Conservation (phyloP, 2,888 invertebrate species). For the Drosophila atripex region DNA sequence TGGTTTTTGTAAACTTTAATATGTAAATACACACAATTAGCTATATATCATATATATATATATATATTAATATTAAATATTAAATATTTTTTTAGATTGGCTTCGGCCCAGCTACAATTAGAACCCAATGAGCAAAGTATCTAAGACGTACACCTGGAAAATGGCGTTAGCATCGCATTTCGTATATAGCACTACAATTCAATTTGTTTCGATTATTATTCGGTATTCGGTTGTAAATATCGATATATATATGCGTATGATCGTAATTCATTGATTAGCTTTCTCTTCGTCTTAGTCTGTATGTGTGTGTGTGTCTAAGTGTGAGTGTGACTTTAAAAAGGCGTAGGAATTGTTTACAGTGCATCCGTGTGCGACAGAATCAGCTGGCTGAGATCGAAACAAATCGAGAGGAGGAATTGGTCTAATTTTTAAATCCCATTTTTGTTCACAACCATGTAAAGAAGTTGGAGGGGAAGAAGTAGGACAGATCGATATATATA, state of each 20-base stretch:
- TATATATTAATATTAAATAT: conserved; percentile 18
- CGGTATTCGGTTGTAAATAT: conserved; percentile 48
- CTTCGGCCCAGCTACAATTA: conserved; percentile 25
- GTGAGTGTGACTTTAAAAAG: conserved; percentile 55
- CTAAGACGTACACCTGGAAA: conserved; percentile 46
- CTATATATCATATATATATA: conserved; percentile 38
- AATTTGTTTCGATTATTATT: conserved; percentile 33
- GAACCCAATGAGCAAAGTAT: conserved; percentile 70
- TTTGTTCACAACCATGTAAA: conserved; percentile 65
- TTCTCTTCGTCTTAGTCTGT: neutral
- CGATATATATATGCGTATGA: conserved; percentile 27
- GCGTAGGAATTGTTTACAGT: conserved; percentile 50
- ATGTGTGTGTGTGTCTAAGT: conserved; percentile 17
- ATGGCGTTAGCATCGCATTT: conserved; percentile 11
- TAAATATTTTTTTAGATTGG: conserved; percentile 41
- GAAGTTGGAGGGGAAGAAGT: conserved; percentile 51
- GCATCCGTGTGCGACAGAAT: conserved; percentile 22
- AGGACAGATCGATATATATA: conserved; percentile 8
- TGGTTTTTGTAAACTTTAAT: conserved; percentile 72
- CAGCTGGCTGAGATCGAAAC: conserved; percentile 13
- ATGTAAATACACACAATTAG: conserved; percentile 76
- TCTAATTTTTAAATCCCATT: conserved; percentile 33
- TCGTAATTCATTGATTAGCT: conserved; percentile 25
- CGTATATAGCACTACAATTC: conserved; percentile 30
- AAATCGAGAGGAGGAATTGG: conserved; percentile 27